Base-by-base conservation (phyloP, 2,888 invertebrate genomes). In the Tinea semifulvella region DNA sequence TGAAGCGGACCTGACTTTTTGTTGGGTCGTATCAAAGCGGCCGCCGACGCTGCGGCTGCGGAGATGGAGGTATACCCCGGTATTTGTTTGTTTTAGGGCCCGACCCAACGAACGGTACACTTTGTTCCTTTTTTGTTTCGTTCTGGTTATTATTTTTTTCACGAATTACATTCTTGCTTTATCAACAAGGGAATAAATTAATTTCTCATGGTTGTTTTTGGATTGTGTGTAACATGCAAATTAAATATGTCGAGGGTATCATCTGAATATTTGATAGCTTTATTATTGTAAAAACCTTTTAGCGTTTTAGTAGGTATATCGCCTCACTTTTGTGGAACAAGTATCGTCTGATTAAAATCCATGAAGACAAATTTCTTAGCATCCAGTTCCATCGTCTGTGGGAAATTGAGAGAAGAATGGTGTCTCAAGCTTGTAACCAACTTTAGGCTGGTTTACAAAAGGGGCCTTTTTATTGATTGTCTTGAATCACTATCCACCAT, bases 1-100 rank as follows among this genome's bases (percentile, higher is more conserved):
- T 68, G 65, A 65, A 69, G 63, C 66, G 72, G 71, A 65, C 67
- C 31, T 28, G 56, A 68, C 76, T 77, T 80, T 80, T 80, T 77
- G 75, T 76, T 57, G 56, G 65, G 52, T 55, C 17, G 19, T 63
- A 69, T 77, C 77, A 79, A 80, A 80, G 76, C 71, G 53, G 54
- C 77, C 76, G 75, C 60, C 73, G 68, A 60, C 66, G 61, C 53
- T 55, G 54, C 58, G 68, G 66, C 69, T 66, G 63, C 66, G 65
- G 52, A 55, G 63, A 56, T 54, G 63, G 63, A 13, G 68, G 66
- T 65, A 64, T 65, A 68, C 60, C 64, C 69, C 45, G 62, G 62
- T 64, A 68, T 69, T 75, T 79, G 72, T 79, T 80, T 80, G 77
- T 79, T 80, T 80, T 79, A 77, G 63, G 68, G 66, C 71, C 76